Conservation (phyloP, 2,888 invertebrate species). For the Coenonympha glycerion region DNA sequence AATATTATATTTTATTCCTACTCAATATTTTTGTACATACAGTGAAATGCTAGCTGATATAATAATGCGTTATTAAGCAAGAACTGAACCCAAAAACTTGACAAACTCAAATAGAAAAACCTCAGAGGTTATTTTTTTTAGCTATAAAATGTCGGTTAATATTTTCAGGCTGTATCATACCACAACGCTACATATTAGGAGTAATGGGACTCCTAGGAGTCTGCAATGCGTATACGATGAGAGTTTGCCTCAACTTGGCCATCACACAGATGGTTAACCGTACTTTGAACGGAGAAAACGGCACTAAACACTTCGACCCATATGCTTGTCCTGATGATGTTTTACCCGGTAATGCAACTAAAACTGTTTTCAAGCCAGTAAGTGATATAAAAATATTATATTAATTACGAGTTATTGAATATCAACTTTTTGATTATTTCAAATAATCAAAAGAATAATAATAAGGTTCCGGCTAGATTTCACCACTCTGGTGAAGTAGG, state of each 20-base stretch:
- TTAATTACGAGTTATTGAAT: not conserved
- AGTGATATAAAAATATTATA: conserved; percentile 31
- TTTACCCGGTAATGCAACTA: conserved; percentile 35
- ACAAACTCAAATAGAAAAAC: no score
- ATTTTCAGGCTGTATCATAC: conserved; percentile 74
- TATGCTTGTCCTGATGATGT: conserved; percentile 52
- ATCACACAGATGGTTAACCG: conserved; percentile 80
- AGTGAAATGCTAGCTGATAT: no score
- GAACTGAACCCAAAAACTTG: no score
- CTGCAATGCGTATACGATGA: conserved; percentile 83
- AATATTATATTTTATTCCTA: no score
- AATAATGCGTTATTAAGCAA: no score
- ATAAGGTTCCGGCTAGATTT: no score
- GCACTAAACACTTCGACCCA: conserved; percentile 37
- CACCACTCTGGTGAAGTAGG: no score
- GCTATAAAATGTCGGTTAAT: not conserved
- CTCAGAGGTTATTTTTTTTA: not conserved
- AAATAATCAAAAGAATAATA: no score
- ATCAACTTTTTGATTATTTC: not conserved
- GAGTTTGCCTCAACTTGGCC: conserved; percentile 82
- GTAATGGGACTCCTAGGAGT: conserved; percentile 84
- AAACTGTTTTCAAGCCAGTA: conserved; percentile 44
- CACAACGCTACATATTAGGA: conserved; percentile 81
- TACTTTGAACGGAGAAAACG: conserved; percentile 28
- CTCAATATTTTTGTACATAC: no score